A percentile compares a stretch with the other conserved stretches of the same genome.
Evolutionary conservation across 2,797 vertebrate genomes (phyloP).

Genomic region (Strix occidentalis): DNA sequence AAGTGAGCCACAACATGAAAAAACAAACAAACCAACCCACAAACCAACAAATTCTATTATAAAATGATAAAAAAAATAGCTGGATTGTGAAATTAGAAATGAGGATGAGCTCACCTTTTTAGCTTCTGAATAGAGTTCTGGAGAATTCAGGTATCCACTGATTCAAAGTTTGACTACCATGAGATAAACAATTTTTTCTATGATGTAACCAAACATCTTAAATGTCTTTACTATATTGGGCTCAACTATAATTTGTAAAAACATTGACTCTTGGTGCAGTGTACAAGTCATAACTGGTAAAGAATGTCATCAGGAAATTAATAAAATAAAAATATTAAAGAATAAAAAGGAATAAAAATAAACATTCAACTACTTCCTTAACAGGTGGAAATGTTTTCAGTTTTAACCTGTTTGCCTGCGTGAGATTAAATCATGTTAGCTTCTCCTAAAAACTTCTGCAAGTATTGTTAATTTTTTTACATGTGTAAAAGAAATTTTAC

Average conservation of each 20-base stretch:
- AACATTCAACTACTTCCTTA: neutral
- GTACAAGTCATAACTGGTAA: neutral
- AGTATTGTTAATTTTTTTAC: neutral
- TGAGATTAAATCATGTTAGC: neutral
- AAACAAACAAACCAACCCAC: neutral
- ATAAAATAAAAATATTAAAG: neutral
- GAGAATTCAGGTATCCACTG: neutral
- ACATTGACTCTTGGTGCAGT: neutral
- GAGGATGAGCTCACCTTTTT: neutral
- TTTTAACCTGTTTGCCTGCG: neutral
- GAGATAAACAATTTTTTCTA: neutral
- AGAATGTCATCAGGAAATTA: neutral
- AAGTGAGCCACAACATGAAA: neutral
- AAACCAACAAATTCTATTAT: neutral
- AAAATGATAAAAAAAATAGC: neutral
- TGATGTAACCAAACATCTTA: neutral
- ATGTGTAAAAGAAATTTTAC: neutral
- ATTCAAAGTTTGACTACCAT: neutral
- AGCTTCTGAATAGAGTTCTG: neutral
- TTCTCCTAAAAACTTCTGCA: neutral
- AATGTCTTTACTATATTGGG: neutral
- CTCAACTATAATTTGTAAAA: neutral
- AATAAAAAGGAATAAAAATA: neutral
- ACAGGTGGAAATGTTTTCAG: neutral
- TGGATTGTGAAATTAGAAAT: neutral